These are phyloP conservation scores for Chunga burmeisteri DNA, from an alignment of 2,113 vertebrate genomes.

Conservation along the genomic window DNA sequence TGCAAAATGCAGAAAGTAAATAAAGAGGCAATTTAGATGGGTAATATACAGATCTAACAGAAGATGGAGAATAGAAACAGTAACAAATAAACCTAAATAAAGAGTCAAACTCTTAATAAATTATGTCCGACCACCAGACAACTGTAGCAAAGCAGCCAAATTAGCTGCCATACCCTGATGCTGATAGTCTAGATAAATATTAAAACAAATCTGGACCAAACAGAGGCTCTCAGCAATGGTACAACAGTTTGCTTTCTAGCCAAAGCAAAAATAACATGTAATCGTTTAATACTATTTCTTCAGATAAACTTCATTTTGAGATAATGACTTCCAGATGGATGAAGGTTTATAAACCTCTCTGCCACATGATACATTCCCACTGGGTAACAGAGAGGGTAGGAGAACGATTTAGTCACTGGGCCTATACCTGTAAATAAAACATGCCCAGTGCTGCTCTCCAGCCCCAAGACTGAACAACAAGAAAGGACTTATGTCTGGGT, in stretches of 20 bases:
- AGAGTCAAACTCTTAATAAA: slow-evolving; percentile 53
- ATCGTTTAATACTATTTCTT: slow-evolving; percentile 55
- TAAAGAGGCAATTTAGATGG: neutral
- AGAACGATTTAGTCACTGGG: neutral
- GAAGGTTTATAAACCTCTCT: slow-evolving; percentile 48
- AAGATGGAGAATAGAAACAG: neutral
- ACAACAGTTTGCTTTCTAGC: slow-evolving; percentile 30
- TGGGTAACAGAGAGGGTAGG: neutral
- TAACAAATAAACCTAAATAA: slow-evolving; percentile 34
- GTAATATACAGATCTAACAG: neutral
- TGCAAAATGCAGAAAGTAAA: neutral
- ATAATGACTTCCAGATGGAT: slow-evolving; percentile 54
- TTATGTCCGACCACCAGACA: slow-evolving; percentile 4
- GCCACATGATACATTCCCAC: neutral
- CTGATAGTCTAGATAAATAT: slow-evolving; percentile 27
- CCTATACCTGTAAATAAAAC: neutral
- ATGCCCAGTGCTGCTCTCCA: neutral
- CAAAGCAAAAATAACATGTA: slow-evolving; percentile 36
- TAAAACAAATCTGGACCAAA: neutral
- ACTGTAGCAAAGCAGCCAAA: neutral
- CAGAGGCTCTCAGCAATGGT: neutral
- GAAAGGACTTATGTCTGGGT: neutral
- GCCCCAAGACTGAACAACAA: neutral
- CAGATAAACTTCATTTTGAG: slow-evolving; percentile 59
- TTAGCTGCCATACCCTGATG: slow-evolving; percentile 27